Percentiles rank a stretch among this genome's conserved stretches.
These are phyloP conservation scores for Conchocele bisecta DNA, from an alignment of 2,888 invertebrate species.

Conservation along the genomic window DNA sequence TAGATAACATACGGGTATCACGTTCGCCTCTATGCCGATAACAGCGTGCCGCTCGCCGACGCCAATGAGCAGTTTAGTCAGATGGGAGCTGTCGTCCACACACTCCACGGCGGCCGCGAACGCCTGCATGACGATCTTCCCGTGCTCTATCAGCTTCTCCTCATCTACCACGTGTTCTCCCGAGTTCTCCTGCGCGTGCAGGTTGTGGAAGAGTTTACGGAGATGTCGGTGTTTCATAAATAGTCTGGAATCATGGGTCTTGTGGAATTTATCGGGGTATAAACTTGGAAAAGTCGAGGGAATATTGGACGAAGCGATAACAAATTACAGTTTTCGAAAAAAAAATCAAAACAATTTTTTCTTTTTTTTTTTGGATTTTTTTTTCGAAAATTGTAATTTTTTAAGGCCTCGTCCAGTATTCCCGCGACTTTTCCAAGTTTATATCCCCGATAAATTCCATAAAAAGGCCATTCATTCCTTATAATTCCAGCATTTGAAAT, in stretches of 20 bases:
- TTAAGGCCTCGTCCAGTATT: no score
- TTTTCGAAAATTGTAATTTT: no score
- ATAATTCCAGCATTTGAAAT: no score
- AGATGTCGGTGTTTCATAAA: slow-evolving; percentile 71
- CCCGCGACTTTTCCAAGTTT: no score
- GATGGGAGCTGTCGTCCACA: slow-evolving; percentile 71
- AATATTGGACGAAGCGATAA: no score
- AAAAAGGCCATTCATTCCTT: no score
- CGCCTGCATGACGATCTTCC: slow-evolving; percentile 75
- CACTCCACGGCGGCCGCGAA: slow-evolving; percentile 78
- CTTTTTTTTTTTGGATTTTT: no score
- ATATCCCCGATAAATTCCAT: no score
- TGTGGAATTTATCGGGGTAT: no score
- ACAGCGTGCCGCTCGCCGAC: slow-evolving; percentile 74
- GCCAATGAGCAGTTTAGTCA: slow-evolving; percentile 66
- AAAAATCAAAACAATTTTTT: no score
- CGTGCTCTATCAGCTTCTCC: slow-evolving; percentile 70
- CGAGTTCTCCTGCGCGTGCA: slow-evolving; percentile 56
- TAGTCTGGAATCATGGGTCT: slow-evolving; percentile 70
- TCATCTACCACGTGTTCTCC: slow-evolving; percentile 66
- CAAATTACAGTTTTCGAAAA: no score
- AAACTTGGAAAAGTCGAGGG: no score
- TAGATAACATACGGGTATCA: slow-evolving; percentile 72
- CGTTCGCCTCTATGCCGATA: slow-evolving; percentile 70
- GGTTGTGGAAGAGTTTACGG: slow-evolving; percentile 66